phyloP scores from a whole-genome alignment of 2,888 invertebrate genomes.

The Neoascia interrupta region DNA sequence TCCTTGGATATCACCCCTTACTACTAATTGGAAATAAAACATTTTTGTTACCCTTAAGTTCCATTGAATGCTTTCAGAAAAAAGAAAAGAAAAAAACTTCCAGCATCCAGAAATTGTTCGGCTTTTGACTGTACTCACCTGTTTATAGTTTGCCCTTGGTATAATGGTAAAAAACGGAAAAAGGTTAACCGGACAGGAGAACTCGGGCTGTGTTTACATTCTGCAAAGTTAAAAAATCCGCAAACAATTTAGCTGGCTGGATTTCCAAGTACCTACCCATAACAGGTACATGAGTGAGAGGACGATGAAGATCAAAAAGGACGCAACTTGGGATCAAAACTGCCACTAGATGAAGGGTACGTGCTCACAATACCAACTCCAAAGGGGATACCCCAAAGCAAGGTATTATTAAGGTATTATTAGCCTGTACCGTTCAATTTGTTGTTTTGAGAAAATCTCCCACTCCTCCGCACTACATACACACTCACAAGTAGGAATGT shows the following conservation, averaged over 20 bases:
- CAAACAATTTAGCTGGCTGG: conserved; percentile 14
- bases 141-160: too few species aligned
- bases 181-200: too few species aligned
- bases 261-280: too few species aligned
- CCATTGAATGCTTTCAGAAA: too few species aligned
- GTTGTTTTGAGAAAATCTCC: not conserved
- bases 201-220: conserved; percentile 15
- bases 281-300: not conserved
- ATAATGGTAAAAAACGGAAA: too few species aligned
- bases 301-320: not conserved
- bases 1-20: too few species aligned
- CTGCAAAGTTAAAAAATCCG: not conserved
- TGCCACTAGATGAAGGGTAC: conserved; percentile 23
- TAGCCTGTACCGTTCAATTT: conserved; percentile 7
- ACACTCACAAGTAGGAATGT: too few species aligned
- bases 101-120: too few species aligned
- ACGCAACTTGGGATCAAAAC: conserved; percentile 5
- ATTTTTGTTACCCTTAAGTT: too few species aligned
- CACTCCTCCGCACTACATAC: not conserved
- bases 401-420: conserved; percentile 1
- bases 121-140: too few species aligned
- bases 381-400: not conserved
- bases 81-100: too few species aligned
- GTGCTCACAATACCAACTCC: conserved; percentile 31
- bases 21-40: too few species aligned